phyloP scores from a whole-genome alignment of 1,140 invertebrate genomes.

The fruit fly (Drosophila melanogaster) region Release_6_plus_ISO1_MT NC_004354.4:2260001-2260500 shows the following conservation, averaged over 20 bases:
- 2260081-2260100: background rate
- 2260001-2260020: background rate
- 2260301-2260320: constrained; percentile 4
- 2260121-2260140: background rate
- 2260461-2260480: background rate
- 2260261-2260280: constrained; percentile 49
- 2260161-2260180: too few relatives aligned
- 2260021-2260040: background rate
- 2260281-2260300: constrained; percentile 24
- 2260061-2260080: background rate
- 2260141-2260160: constrained; percentile 1
- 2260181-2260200: background rate
- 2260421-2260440: constrained; percentile 44
- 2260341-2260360: constrained; percentile 18
- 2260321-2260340: background rate
- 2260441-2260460: constrained; percentile 13
- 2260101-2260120: background rate
- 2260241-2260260: constrained; percentile 54
- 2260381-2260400: constrained; percentile 13
- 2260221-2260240: constrained; percentile 46
- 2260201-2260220: constrained; percentile 21
- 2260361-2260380: constrained; percentile 47
- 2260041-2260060: constrained; percentile 18
- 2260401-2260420: constrained; percentile 31
- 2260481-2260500: background rate